These are phyloP conservation scores for Muscina levida DNA, from an alignment of 2,888 invertebrate species.

Conservation along the genomic window DNA sequence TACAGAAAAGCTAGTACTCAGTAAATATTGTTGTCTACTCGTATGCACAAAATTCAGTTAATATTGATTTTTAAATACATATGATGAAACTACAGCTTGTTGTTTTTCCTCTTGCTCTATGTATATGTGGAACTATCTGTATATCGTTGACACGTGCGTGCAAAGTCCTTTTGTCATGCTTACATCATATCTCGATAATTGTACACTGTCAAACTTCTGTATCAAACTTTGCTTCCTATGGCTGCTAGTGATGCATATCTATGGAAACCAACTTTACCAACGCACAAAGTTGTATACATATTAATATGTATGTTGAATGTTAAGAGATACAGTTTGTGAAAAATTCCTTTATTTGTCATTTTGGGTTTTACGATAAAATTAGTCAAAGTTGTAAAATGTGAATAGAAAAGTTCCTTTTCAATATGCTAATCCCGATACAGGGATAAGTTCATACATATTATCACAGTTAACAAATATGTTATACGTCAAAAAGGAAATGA, in stretches of 20 bases:
- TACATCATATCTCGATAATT: slow-evolving; percentile 35
- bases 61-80: slow-evolving; percentile 29
- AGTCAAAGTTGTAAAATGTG: slow-evolving; percentile 22
- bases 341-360: slow-evolving; percentile 2
- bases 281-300: not conserved
- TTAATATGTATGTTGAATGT: too few species aligned
- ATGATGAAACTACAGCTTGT: too few species aligned
- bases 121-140: too few species aligned
- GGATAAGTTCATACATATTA: not conserved
- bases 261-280: slow-evolving; percentile 17
- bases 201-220: slow-evolving; percentile 29
- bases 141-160: slow-evolving; percentile 14
- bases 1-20: too few species aligned
- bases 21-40: too few species aligned
- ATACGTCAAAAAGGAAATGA: not conserved
- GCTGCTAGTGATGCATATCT: slow-evolving; percentile 32
- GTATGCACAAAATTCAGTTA: slow-evolving; percentile 32
- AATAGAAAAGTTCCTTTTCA: slow-evolving; percentile 15
- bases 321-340: slow-evolving; percentile 6
- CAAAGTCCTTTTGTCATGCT: slow-evolving; percentile 30
- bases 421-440: slow-evolving; percentile 18
- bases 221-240: slow-evolving; percentile 25
- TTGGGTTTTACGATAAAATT: slow-evolving; percentile 24
- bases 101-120: too few species aligned
- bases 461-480: not conserved